Percentiles rank a stretch among this genome's conserved stretches.
phyloP scores from a whole-genome alignment of 1,140 invertebrate genomes.

The Eriosoma lanigerum region DNA sequence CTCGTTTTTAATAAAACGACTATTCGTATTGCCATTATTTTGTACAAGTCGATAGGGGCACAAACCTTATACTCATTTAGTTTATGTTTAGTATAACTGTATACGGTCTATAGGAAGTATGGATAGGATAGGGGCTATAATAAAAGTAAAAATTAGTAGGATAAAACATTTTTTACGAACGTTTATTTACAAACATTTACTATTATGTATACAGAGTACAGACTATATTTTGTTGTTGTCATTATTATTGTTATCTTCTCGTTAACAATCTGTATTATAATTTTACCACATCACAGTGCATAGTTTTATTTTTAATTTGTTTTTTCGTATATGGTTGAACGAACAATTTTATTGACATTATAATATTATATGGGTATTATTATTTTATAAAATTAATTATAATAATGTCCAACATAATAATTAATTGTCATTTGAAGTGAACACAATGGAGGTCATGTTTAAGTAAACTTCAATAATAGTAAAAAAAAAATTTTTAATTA shows the following conservation, averaged over 20 bases:
- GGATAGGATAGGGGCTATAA: too few species aligned
- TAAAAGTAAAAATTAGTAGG: too few species aligned
- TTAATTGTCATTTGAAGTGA: conserved; percentile 14
- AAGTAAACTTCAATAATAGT: neutral
- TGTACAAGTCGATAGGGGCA: too few species aligned
- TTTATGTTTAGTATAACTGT: too few species aligned
- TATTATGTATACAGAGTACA: neutral
- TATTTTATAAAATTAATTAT: neutral
- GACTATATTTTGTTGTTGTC: neutral
- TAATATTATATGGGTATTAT: neutral
- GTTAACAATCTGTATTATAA: neutral
- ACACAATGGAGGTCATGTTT: neutral
- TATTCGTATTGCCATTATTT: too few species aligned
- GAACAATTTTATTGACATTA: conserved; percentile 21
- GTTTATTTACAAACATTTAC: too few species aligned
- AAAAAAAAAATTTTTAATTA: neutral
- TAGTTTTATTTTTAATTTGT: neutral
- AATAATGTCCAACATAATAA: neutral
- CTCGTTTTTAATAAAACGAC: too few species aligned
- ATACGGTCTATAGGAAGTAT: too few species aligned
- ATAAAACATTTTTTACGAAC: too few species aligned
- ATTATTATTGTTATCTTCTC: neutral
- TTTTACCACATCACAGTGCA: neutral
- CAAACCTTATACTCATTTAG: too few species aligned
- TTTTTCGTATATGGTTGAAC: neutral